Conservation (phyloP, 2,797 vertebrate genomes). For the Parauchenoglanis ngamensis region DNA sequence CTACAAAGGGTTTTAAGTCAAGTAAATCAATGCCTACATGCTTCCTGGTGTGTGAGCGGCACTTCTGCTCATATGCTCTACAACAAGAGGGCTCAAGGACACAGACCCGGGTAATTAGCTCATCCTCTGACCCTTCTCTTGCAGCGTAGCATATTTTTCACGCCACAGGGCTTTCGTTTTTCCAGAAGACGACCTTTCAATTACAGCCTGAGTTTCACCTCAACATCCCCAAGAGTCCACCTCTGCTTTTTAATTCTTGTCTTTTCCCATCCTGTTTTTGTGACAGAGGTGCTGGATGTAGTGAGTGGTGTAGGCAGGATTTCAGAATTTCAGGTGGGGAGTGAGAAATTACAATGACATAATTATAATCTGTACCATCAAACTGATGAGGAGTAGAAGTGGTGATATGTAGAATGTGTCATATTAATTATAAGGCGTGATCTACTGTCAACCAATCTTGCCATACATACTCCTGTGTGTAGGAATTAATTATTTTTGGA, state of each 20-base stretch:
- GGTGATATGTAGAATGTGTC: neutral
- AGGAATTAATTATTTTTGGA: neutral
- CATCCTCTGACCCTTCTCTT: conserved; percentile 47
- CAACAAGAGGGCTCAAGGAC: conserved; percentile 48
- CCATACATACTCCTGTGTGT: neutral
- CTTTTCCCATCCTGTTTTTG: neutral
- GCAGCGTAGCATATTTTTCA: conserved; percentile 48
- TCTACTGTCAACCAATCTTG: neutral
- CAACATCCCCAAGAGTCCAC: neutral
- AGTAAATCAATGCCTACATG: conserved; percentile 24
- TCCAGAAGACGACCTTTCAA: conserved; percentile 49
- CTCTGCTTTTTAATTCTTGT: neutral
- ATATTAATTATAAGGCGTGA: neutral
- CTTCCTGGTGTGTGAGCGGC: conserved; percentile 8
- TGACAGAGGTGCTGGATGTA: neutral
- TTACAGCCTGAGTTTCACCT: conserved; percentile 45
- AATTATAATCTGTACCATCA: neutral
- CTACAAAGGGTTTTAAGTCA: conserved; percentile 16
- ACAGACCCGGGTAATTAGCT: conserved; percentile 46
- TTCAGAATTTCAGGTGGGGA: neutral
- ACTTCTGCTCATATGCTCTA: conserved; percentile 26
- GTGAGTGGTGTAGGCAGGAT: neutral
- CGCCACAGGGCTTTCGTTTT: conserved; percentile 39
- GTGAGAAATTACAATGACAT: neutral
- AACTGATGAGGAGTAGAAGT: neutral